phyloP scores from a whole-genome alignment of 2,113 vertebrate species.

The Lutjanus erythropterus region DNA sequence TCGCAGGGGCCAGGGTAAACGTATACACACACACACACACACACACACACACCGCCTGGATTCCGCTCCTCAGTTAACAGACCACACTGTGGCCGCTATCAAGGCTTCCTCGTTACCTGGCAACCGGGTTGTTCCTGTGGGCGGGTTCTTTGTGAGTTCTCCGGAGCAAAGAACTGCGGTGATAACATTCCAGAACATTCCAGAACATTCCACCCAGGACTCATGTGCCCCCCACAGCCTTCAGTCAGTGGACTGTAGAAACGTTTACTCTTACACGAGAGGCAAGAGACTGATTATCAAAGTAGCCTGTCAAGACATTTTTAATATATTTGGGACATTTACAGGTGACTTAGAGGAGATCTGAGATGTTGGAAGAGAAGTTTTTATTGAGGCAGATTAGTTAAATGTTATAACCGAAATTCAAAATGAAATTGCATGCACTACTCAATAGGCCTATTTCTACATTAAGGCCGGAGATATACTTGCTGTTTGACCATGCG shows the following conservation, averaged over 20 bases:
- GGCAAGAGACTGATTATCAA: background rate
- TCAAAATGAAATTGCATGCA: background rate
- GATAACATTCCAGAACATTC: conserved; percentile 72
- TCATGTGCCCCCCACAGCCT: conserved; percentile 34
- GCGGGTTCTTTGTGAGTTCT: conserved; percentile 31
- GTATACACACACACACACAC: conserved; percentile 20
- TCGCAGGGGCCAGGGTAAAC: background rate
- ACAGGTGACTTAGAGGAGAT: background rate
- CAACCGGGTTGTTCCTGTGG: conserved; percentile 57
- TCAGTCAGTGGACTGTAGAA: background rate
- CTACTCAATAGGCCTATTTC: too few species aligned
- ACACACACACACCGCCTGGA: conserved; percentile 23
- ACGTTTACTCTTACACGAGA: background rate
- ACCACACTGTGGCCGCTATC: conserved; percentile 38
- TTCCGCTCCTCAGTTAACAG: conserved; percentile 20
- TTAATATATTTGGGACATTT: too few species aligned
- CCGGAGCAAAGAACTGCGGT: conserved; percentile 30
- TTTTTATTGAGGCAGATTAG: background rate
- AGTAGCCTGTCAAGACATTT: background rate
- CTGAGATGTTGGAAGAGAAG: background rate
- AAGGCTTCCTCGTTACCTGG: conserved; percentile 52
- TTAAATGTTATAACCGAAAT: background rate
- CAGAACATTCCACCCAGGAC: conserved; percentile 59
- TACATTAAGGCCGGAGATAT: too few species aligned
- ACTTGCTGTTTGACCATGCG: too few species aligned